Evolutionary conservation across 1,140 invertebrate genomes (phyloP).

Genomic region (Bombus superbus): DNA sequence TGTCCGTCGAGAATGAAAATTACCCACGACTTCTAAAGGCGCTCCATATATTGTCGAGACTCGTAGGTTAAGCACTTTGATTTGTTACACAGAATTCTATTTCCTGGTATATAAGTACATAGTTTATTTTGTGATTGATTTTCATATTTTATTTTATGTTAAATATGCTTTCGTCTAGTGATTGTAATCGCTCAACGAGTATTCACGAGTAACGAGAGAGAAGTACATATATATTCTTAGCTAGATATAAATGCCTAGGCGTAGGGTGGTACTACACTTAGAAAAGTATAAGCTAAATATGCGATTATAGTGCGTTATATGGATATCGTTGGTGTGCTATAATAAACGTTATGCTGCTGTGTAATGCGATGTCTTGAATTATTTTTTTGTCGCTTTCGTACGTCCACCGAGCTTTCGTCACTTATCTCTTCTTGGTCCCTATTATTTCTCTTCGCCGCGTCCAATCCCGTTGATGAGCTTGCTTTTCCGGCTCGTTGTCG

Average conservation of each 20-base stretch:
- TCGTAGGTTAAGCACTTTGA: conserved; percentile 28
- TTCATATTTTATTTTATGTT: conserved; percentile 62
- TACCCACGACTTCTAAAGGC: conserved; percentile 3
- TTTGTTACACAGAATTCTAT: conserved; percentile 43
- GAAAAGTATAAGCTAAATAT: conserved; percentile 67
- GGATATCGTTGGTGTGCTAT: conserved; percentile 75
- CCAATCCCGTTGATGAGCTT: conserved; percentile 23
- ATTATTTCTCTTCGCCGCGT: conserved; percentile 2
- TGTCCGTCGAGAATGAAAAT: conserved; percentile 1
- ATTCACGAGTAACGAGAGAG: conserved; percentile 60
- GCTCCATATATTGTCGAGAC: neutral
- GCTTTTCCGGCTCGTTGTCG: conserved; percentile 21
- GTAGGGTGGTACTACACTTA: conserved; percentile 58
- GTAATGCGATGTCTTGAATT: conserved; percentile 80
- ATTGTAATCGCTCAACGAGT: conserved; percentile 58
- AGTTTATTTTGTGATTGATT: conserved; percentile 57
- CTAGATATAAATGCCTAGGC: conserved; percentile 22
- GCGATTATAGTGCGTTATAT: conserved; percentile 75
- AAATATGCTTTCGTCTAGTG: conserved; percentile 66
- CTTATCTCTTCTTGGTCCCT: conserved; percentile 33
- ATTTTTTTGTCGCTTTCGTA: conserved; percentile 79
- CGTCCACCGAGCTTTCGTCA: conserved; percentile 67
- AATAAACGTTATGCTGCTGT: conserved; percentile 82
- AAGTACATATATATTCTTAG: conserved; percentile 52
- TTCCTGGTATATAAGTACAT: conserved; percentile 15